Evolutionary conservation across 1,140 invertebrate genomes (phyloP).

Genomic region (Gryon sp.): DNA sequence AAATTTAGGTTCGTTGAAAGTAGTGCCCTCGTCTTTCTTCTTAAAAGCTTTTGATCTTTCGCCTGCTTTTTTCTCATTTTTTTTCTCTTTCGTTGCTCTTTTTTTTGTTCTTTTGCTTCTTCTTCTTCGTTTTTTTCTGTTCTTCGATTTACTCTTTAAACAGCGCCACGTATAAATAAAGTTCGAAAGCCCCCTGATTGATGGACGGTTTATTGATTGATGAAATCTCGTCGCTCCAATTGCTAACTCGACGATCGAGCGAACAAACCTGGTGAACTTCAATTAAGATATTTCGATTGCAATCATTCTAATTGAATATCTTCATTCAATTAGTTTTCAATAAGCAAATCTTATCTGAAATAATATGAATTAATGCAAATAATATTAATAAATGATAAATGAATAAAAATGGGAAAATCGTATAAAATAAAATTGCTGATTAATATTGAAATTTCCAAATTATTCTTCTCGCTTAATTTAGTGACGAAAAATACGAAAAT

Average conservation of each 20-base stretch:
- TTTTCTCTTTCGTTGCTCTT: not conserved
- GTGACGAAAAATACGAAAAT: too few species aligned
- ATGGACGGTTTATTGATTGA: conserved; percentile 33
- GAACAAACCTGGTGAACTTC: not conserved
- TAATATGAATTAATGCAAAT: too few species aligned
- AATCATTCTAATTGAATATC: conserved; percentile 2
- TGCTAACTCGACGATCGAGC: not conserved
- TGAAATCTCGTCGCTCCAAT: conserved; percentile 24
- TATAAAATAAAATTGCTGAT: too few species aligned
- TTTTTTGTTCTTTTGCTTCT: conserved; percentile 3
- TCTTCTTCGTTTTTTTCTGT: not conserved
- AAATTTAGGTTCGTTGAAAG: conserved; percentile 54
- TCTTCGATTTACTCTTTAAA: not conserved
- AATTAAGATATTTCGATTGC: conserved; percentile 2
- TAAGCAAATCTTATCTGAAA: not conserved
- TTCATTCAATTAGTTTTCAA: conserved; percentile 3
- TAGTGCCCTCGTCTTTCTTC: conserved; percentile 29
- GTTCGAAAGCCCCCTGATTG: conserved; percentile 27
- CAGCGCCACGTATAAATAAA: conserved; percentile 25
- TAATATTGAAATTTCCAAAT: too few species aligned
- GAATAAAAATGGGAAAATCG: too few species aligned
- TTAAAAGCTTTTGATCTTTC: conserved; percentile 53
- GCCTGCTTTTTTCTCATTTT: not conserved
- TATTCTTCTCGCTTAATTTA: too few species aligned
- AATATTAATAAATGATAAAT: too few species aligned